These are phyloP conservation scores for Gallirallus australis DNA, from an alignment of 2,797 vertebrate species.

Conservation along the genomic window DNA sequence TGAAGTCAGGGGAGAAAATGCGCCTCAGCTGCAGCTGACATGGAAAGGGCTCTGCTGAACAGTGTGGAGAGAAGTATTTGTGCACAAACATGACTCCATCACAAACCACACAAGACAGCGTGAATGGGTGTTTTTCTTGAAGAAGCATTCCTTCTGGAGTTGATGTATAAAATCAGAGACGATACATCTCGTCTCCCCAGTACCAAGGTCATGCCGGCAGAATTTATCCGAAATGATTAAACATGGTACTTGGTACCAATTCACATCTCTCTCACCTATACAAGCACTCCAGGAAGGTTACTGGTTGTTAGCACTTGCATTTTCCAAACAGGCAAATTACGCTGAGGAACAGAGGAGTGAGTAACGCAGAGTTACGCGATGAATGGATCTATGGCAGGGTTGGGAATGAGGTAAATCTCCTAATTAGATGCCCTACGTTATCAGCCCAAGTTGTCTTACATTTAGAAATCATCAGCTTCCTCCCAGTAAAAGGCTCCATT, in stretches of 20 bases:
- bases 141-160: not conserved
- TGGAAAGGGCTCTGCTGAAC: not conserved
- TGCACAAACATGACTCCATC: not conserved
- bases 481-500: not conserved
- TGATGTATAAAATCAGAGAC: not conserved
- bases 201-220: not conserved
- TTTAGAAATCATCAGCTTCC: not conserved
- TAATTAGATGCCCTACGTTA: not conserved
- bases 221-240: not conserved
- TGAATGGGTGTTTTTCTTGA: not conserved
- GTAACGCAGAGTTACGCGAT: not conserved
- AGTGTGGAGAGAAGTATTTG: not conserved
- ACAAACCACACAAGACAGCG: not conserved
- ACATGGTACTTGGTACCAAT: not conserved
- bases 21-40: not conserved
- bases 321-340: not conserved
- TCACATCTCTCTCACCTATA: not conserved
- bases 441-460: not conserved
- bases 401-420: not conserved
- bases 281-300: not conserved
- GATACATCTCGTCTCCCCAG: not conserved
- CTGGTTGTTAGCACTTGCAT: not conserved
- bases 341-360: not conserved
- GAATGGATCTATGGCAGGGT: not conserved
- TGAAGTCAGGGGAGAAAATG: not conserved